Conservation (phyloP, 2,797 vertebrate species). For the Carapus acus region DNA sequence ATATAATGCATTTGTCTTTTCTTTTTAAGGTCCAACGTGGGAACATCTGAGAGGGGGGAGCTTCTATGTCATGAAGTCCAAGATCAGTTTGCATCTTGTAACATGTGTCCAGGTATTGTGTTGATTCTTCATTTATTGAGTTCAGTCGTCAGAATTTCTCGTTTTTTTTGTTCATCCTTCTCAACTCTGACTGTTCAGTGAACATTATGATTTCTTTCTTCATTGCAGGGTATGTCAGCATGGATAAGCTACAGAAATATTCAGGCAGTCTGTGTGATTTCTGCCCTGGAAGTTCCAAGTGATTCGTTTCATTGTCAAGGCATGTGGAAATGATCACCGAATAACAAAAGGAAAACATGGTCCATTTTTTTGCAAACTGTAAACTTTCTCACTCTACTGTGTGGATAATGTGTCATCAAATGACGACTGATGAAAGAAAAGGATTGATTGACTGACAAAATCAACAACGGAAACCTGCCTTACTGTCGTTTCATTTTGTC, state of each 20-base stretch:
- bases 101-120: constrained; percentile 78
- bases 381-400: too few relatives aligned
- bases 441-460: not conserved
- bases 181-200: too few relatives aligned
- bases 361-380: too few relatives aligned
- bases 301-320: too few relatives aligned
- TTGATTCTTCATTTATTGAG: too few relatives aligned
- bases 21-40: constrained; percentile 22
- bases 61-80: constrained; percentile 52
- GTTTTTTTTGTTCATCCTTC: too few relatives aligned
- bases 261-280: constrained; percentile 77
- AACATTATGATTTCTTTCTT: constrained; percentile 6
- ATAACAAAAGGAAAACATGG: too few relatives aligned
- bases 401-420: not conserved
- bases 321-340: too few relatives aligned
- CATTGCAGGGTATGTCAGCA: constrained; percentile 72
- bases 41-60: constrained; percentile 34
- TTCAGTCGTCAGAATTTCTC: too few relatives aligned
- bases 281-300: constrained; percentile 63
- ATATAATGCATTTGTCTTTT: too few relatives aligned
- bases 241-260: constrained; percentile 78
- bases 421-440: not conserved
- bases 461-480: not conserved
- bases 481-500: not conserved
- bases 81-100: constrained; percentile 71